Conservation (phyloP, 2,113 vertebrate species). For the Tychaedon coryphoeus region DNA sequence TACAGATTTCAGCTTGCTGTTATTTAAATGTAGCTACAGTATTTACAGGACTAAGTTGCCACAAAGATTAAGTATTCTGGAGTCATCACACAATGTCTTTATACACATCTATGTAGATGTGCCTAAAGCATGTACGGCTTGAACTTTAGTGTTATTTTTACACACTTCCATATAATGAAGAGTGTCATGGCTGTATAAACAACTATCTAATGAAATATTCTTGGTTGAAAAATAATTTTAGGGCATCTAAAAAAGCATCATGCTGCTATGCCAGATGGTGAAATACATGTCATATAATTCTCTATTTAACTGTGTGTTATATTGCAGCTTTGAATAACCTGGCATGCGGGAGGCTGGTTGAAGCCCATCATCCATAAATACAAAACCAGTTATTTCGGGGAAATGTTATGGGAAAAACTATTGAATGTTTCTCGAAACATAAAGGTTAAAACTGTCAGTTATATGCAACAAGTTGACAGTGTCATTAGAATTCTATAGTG, state of each 20-base stretch:
- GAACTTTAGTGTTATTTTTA: neutral
- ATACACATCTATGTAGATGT: neutral
- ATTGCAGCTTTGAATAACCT: neutral
- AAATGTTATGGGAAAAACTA: neutral
- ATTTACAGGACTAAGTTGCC: neutral
- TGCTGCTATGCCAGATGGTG: neutral
- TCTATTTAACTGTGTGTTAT: neutral
- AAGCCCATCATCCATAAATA: neutral
- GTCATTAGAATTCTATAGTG: neutral
- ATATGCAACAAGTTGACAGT: neutral
- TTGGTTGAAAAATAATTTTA: slow-evolving; percentile 8
- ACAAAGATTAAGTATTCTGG: neutral
- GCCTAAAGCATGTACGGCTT: neutral
- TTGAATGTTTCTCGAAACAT: neutral
- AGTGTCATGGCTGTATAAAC: neutral
- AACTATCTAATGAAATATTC: neutral
- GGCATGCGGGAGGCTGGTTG: neutral
- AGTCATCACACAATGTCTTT: neutral
- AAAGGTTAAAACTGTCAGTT: slow-evolving; percentile 24
- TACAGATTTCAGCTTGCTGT: fast-evolving
- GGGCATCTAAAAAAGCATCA: neutral
- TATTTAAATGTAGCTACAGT: neutral
- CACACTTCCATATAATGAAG: neutral
- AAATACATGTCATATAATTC: neutral
- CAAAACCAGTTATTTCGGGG: neutral